Conservation (phyloP, 2,888 invertebrate species). For the Dolichomitus sp. region DNA sequence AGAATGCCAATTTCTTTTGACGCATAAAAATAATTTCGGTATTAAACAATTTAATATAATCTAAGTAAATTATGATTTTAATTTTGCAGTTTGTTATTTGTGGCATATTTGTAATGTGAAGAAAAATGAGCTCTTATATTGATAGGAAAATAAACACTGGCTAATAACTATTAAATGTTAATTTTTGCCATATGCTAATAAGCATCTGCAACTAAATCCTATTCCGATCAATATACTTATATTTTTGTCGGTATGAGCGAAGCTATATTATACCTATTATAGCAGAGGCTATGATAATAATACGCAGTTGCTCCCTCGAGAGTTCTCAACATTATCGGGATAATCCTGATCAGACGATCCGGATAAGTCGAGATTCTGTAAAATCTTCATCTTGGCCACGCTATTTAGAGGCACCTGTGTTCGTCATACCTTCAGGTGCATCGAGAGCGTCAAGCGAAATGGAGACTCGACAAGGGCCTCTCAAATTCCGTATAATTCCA, state of each 20-base stretch:
- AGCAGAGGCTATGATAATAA: background rate
- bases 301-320: slow-evolving; percentile 1
- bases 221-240: background rate
- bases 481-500: slow-evolving; percentile 30
- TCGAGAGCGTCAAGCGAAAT: slow-evolving; percentile 17
- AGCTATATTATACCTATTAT: background rate
- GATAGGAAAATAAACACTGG: background rate
- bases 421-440: slow-evolving; percentile 18
- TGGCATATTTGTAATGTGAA: background rate
- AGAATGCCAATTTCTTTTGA: too few species aligned
- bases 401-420: slow-evolving; percentile 38
- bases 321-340: slow-evolving; percentile 49
- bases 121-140: background rate
- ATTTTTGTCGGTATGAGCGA: background rate
- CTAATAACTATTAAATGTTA: background rate
- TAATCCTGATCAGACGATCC: slow-evolving; percentile 43
- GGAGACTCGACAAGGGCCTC: slow-evolving; percentile 12
- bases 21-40: background rate
- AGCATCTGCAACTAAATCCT: background rate
- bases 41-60: background rate
- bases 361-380: slow-evolving; percentile 47
- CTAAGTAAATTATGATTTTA: background rate
- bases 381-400: slow-evolving; percentile 11
- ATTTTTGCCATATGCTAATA: background rate
- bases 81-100: background rate